phyloP scores from a whole-genome alignment of 2,113 vertebrate genomes.

The Ascaphus truei region DNA sequence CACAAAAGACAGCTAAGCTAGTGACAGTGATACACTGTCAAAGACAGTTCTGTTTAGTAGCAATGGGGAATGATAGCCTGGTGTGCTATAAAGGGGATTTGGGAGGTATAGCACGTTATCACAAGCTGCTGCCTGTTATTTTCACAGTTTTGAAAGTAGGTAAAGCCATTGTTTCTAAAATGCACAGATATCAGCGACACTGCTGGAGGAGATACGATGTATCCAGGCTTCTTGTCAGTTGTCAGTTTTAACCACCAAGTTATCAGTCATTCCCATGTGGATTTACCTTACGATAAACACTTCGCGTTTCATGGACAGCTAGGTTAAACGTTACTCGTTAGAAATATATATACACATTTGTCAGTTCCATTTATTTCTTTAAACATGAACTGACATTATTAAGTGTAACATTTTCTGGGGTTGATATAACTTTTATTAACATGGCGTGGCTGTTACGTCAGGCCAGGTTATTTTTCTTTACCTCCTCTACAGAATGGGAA shows the following conservation, averaged over 20 bases:
- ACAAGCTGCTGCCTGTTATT: constrained; percentile 21
- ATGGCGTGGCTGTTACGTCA: no score
- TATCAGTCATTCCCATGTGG: constrained; percentile 15
- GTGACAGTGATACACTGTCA: constrained; percentile 2
- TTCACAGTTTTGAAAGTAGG: constrained; percentile 18
- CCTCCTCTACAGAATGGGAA: no score
- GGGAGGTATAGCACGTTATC: background rate
- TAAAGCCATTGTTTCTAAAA: constrained; percentile 20
- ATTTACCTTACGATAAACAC: constrained; percentile 18
- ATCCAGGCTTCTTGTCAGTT: constrained; percentile 26
- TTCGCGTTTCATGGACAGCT: constrained; percentile 4
- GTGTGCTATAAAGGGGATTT: constrained; percentile 11
- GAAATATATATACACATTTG: constrained; percentile 1
- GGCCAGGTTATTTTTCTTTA: no score
- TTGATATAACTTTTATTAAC: no score
- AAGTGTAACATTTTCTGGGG: background rate
- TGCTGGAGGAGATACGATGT: constrained; percentile 16
- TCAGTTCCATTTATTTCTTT: constrained; percentile 2
- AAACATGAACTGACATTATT: background rate
- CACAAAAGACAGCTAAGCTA: background rate
- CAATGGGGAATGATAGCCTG: constrained; percentile 16
- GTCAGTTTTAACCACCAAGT: constrained; percentile 26
- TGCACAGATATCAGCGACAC: constrained; percentile 25
- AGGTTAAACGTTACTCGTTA: constrained; percentile 17
- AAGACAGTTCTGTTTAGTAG: background rate